Base-by-base conservation (phyloP, 2,113 vertebrate genomes). In the Indicator maculatus region DNA sequence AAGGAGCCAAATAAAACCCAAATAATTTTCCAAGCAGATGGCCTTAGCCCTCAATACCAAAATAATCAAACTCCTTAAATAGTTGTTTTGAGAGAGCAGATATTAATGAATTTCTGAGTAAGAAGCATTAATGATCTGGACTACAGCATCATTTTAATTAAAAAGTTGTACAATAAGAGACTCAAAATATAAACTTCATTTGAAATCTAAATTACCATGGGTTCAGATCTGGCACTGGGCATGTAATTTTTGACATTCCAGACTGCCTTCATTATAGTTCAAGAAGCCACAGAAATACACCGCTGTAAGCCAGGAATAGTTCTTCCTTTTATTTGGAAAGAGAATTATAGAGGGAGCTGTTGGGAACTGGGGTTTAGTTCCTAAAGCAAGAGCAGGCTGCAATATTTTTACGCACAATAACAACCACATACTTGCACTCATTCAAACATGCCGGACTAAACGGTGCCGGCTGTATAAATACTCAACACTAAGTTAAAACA, bases 401-500 rank as follows among this genome's bases (percentile, higher is more conserved):
- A 95, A 96, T 98, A 97, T 98, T 98, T 98, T 98, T 98, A 97
- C 97, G 95, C 96, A 92, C 92, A 97, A 90, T 85, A 91, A 86
- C 96, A 91, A 98, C 98, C 97, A 83, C 98, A 98, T 95, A 90
- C 97, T 97, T 28, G 96, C 96, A 70, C 94, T 86, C 93, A 78
- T 59, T 96, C 93, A 65, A 97, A 98, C 94, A 95, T 64, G 96
- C 98, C 83, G 95, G 96, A 85, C 98, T 98, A 98, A 98, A 96
- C 13, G 96, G 96, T 98, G 98, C 98, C 99, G 99, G 99, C 99
- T 98, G 98, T 98, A 96, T 87, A 98, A 98, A 98, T 97, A 97
- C 94, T 94, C 93, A 44, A 59, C 93, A 10, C 77, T 65, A 75
- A 94, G 64, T 93, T 96, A 95, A 97, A 97, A 98, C 98, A 98